Percentiles rank a stretch among this genome's conserved stretches.
Evolutionary conservation across 2,888 invertebrate species (phyloP).

Genomic region (Argyresthia goedartella): DNA sequence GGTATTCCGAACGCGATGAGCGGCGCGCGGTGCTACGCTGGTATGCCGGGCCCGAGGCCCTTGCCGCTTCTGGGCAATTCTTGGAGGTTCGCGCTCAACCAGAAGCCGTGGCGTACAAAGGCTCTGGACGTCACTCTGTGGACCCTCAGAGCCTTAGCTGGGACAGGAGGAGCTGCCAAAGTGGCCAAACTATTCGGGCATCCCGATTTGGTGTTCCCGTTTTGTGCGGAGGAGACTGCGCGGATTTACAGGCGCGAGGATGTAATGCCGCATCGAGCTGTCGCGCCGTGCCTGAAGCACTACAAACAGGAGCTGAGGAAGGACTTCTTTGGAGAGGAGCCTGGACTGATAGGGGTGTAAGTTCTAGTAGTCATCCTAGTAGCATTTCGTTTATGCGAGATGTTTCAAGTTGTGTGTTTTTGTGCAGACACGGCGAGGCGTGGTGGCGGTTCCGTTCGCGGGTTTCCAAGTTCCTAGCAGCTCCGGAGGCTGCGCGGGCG

Average conservation of each 20-base stretch:
- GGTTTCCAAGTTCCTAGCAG: slow-evolving; percentile 86
- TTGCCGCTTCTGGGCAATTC: slow-evolving; percentile 83
- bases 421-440: slow-evolving; percentile 82
- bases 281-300: slow-evolving; percentile 79
- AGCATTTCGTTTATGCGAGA: not conserved
- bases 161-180: slow-evolving; percentile 67
- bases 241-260: slow-evolving; percentile 79
- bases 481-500: slow-evolving; percentile 82
- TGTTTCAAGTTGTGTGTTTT: not conserved
- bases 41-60: slow-evolving; percentile 81
- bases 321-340: slow-evolving; percentile 79
- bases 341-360: slow-evolving; percentile 83
- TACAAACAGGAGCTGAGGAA: slow-evolving; percentile 77
- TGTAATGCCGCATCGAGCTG: slow-evolving; percentile 77
- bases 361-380: slow-evolving; percentile 25
- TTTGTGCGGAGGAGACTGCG: slow-evolving; percentile 80
- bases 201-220: slow-evolving; percentile 80
- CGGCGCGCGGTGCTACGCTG: slow-evolving; percentile 67
- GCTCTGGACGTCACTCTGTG: slow-evolving; percentile 65
- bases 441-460: slow-evolving; percentile 89
- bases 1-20: slow-evolving; percentile 44
- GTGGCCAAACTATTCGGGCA: slow-evolving; percentile 81
- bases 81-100: slow-evolving; percentile 80
- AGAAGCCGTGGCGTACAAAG: slow-evolving; percentile 59
- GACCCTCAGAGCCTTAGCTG: slow-evolving; percentile 58